Evolutionary conservation across 2,113 vertebrate genomes (phyloP), one percentile per base, ranked within the genome.

Genomic region (Marcusenius ussheri): DNA sequence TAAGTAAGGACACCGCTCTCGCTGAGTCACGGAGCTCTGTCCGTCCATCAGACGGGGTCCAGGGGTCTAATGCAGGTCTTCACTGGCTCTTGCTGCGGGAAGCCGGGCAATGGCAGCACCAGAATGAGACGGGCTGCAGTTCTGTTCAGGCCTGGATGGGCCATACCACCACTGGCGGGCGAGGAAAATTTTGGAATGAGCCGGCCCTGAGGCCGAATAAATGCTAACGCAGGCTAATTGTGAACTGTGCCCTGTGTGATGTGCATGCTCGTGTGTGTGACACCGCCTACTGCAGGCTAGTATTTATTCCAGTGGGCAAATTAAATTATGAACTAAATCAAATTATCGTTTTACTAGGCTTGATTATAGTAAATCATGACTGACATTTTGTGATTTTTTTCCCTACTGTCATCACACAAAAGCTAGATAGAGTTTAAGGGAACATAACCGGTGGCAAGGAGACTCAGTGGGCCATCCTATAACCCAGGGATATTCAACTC

Each of bases 1-100:
- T 94, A 91, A 90, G 91, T 66, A 74, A 58, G 62, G 27, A 70
- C 62, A 13, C 3, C 9, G n/a, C 3, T 4, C 27, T 85, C 83
- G 88, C 4, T 3, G 24, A 46, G 31, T 74, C 83, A 87, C 15
- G 11, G 35, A 31, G 31, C 50, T 24, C 62, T 17, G 74, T 80
- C 84, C 24, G 51, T 88, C 62, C 47, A 5, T 90, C 89, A 88
- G 4, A 42, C 42, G 4, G 35, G n/a, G 15, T 47, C 58, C 45
- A 50, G 85, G 17, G 45, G 46, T 27, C 84, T 15, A 27, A 35
- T 56, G 62, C 74, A 51, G 85, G 49, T 88, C 90, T 58, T 56
- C 31, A 3, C 46, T 53, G 56, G 46, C 56, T 17, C 24, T 17
- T 77, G 5, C 35, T 17, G 13, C 5, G 0, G 31, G 13, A 17